Base-by-base conservation (phyloP, 2,888 invertebrate species). In the Ornithoptera alexandrae region DNA sequence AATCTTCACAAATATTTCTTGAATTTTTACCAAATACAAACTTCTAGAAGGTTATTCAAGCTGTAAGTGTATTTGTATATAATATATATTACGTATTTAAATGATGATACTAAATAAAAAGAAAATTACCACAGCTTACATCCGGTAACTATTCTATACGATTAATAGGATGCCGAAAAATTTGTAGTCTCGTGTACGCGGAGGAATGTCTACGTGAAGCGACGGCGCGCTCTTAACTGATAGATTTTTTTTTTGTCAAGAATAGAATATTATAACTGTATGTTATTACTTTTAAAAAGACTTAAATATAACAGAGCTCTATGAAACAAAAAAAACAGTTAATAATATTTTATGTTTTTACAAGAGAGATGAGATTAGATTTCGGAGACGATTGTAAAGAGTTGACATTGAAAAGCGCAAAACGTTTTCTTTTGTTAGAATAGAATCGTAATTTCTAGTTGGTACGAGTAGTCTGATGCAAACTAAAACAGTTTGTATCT, bases 81-180 rank as follows among this genome's bases (percentile, higher is more conserved):
- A 46, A 46, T 15, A 46, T 30, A 30, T 30, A 30, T 3, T 30
- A 30, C 4, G 5, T 30, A 30, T 30, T 30, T 30, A 30, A 30
- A 30, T 30, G 30, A 30, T 59, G 58, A 59, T 30, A 24, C 30
- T 18, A n/a, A 20, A 61, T 39, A 61, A 1, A 5, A 61, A 20
- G 10, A 10, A 42, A 61, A 42, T 61, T 18, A 61, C 30, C n/a
- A 46, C 17, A 30, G 6, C 24, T 5, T 15, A 24, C 46, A 42
- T 46, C 59, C 24, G 46, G 59, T 30, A 50, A 15, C 39, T 53
- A 20, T 56, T 67, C 24, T 36, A 36, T 60, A 66, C 39, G 20
- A 58, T 67, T 57, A 67, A 58, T 63, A n/a, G 46, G n/a, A 30
- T 62, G 63, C 68, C 68, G 50, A 68, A 67, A 46, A 67, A 50